Conservation (phyloP, 2,888 invertebrate genomes). For the Nasonia oneida region DNA sequence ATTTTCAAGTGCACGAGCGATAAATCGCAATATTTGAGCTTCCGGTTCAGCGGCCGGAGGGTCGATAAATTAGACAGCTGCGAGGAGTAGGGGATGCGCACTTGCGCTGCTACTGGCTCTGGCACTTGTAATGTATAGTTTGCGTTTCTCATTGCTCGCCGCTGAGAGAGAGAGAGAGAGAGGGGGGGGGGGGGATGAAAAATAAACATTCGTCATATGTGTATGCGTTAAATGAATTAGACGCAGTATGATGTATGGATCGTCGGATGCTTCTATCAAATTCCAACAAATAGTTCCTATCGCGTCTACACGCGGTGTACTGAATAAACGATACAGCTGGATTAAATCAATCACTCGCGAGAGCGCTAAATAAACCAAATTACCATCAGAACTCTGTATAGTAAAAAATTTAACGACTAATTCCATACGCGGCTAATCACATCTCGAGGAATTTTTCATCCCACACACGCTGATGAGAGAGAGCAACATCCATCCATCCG, state of each 20-base stretch:
- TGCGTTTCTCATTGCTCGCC: not conserved
- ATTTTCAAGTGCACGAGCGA: not conserved
- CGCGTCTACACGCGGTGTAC: too few relatives aligned
- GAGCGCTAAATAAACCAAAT: too few relatives aligned
- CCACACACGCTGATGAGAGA: not conserved
- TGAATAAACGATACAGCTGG: too few relatives aligned
- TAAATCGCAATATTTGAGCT: conserved; percentile 13
- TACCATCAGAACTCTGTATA: too few relatives aligned
- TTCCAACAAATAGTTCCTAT: too few relatives aligned
- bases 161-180: too few relatives aligned
- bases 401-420: not conserved
- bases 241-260: too few relatives aligned
- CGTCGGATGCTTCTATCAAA: too few relatives aligned
- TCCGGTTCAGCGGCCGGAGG: conserved; percentile 7
- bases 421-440: not conserved
- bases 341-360: too few relatives aligned
- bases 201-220: not conserved
- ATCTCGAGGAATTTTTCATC: not conserved
- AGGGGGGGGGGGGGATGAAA: not conserved
- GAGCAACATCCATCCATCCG: not conserved
- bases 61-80: not conserved
- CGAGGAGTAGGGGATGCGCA: not conserved
- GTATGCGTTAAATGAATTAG: too few relatives aligned
- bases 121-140: not conserved
- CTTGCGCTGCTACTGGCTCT: not conserved